These are phyloP conservation scores for Rosalia funebris DNA, from an alignment of 2,888 invertebrate genomes.

Conservation along the genomic window DNA sequence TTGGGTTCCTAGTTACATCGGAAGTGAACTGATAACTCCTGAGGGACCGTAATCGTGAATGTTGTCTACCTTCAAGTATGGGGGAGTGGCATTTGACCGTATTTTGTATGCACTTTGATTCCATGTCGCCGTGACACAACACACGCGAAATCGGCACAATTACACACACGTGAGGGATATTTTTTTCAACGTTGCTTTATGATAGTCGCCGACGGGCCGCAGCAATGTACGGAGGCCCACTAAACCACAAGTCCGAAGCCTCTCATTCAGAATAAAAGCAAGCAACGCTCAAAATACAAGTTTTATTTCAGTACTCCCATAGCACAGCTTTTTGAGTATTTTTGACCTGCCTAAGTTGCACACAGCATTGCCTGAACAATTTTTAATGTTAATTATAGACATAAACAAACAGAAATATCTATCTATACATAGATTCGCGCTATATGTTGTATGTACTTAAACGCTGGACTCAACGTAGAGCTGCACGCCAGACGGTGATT, in stretches of 20 bases:
- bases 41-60: conserved; percentile 23
- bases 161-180: conserved; percentile 30
- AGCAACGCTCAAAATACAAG: conserved; percentile 66
- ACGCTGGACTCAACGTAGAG: conserved; percentile 16
- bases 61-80: conserved; percentile 27
- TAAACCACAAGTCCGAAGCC: conserved; percentile 37
- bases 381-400: conserved; percentile 68
- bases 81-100: conserved; percentile 38
- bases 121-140: conserved; percentile 35
- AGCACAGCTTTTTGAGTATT: conserved; percentile 67
- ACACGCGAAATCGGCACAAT: conserved; percentile 29
- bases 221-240: conserved; percentile 39
- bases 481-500: background rate
- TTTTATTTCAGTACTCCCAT: conserved; percentile 66
- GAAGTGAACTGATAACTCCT: conserved; percentile 31
- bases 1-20: conserved; percentile 38
- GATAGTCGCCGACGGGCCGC: conserved; percentile 37
- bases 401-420: conserved; percentile 67
- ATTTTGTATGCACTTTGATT: conserved; percentile 31
- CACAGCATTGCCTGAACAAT: conserved; percentile 64
- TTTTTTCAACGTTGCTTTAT: conserved; percentile 26
- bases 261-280: conserved; percentile 64
- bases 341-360: conserved; percentile 67
- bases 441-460: conserved; percentile 44
- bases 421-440: conserved; percentile 65